Evolutionary conservation across 1,140 invertebrate species (phyloP).

Genomic region (Luehdorfia chinensis): DNA sequence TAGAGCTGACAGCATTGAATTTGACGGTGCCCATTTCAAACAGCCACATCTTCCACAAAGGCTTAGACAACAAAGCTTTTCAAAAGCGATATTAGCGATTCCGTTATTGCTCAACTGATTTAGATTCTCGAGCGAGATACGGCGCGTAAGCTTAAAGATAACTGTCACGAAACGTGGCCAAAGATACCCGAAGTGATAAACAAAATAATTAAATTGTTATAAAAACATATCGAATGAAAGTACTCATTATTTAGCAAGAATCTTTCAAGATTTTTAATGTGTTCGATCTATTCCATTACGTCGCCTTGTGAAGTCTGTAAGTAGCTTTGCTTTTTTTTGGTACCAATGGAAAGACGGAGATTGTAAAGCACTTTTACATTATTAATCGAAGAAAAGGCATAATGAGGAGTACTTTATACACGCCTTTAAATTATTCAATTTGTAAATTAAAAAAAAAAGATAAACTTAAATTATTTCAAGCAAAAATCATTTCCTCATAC

Average conservation of each 20-base stretch:
- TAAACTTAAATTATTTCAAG: too few species aligned
- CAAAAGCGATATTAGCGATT: conserved; percentile 27
- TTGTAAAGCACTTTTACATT: too few species aligned
- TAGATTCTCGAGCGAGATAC: conserved; percentile 39
- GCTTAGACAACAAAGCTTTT: background rate
- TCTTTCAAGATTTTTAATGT: background rate
- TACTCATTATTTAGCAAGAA: conserved; percentile 3
- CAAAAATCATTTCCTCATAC: too few species aligned
- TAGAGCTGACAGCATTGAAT: conserved; percentile 15
- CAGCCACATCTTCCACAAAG: background rate
- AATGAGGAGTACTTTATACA: too few species aligned
- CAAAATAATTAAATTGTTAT: conserved; percentile 4
- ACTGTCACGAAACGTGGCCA: conserved; percentile 11
- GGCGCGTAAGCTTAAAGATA: conserved; percentile 4
- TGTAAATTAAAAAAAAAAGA: too few species aligned
- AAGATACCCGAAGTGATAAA: conserved; percentile 8
- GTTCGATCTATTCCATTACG: conserved; percentile 5
- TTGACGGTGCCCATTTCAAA: background rate
- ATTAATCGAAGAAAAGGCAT: too few species aligned
- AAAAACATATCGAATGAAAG: background rate
- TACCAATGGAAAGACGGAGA: too few species aligned
- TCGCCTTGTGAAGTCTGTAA: background rate
- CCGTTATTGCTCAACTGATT: conserved; percentile 44
- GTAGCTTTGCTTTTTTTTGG: background rate
- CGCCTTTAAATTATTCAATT: too few species aligned